Evolutionary conservation across 2,797 vertebrate genomes (phyloP), one percentile per base, ranked within the genome.

Genomic region (Cygnus olor): DNA sequence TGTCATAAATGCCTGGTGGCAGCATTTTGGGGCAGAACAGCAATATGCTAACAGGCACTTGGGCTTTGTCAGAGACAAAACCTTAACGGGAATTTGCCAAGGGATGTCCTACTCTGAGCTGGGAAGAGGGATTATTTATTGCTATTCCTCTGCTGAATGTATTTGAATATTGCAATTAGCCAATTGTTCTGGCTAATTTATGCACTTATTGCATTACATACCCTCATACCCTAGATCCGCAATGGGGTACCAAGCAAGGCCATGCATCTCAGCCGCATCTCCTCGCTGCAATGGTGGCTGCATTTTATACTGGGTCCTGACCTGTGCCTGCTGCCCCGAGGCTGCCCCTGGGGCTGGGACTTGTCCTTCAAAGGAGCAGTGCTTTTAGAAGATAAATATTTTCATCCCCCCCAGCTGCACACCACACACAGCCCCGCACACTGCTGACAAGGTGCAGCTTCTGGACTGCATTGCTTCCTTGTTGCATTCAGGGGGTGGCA

Each of bases 351-450:
- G 25, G 24, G 2, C 21, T 69, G 27, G 28, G 18, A 38, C 54
- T 68, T 68, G 42, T 63, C 53, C 53, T 82, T 36, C 2, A 1
- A 49, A 53, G 22, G 10, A 81, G 22, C 14, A 24, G 30, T 47
- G 32, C 20, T 49, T 20, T 22, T 40, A 45, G 51, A 60, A 66
- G 25, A 12, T 9, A 4, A 44, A 0, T 4, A 68, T 79, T 80
- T 10, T 28, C 15, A 22, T 19, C 22, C 14, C 34, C 24, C 14
- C 9, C 14, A 9, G 5, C 12, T 54, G 42, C 61, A 51, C 25
- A 25, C 17, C 42, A 22, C 11, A 11, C 0, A 14, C 0, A n/a
- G 10, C 5, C 28, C 40, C 0, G 1, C 28, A 8, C 42, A 10
- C 14, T 16, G 30, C 85, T 49, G 34, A 32, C 80, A 53, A 30